These are phyloP conservation scores for Homalodisca vitripennis DNA, from an alignment of 1,140 invertebrate genomes.

Conservation along the genomic window DNA sequence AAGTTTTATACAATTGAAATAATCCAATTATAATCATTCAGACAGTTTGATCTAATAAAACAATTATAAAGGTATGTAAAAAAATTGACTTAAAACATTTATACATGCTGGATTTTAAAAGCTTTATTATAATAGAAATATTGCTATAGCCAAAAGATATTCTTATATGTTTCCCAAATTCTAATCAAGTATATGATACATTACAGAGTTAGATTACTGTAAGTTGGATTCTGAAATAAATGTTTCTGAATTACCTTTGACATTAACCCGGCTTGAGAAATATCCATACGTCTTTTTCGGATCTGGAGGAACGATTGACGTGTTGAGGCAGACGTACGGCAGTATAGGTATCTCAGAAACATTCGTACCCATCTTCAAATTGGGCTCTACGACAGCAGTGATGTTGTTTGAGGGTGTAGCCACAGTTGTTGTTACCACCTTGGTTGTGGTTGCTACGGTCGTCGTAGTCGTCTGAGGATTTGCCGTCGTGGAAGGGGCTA, in stretches of 20 bases:
- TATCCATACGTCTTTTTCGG: slow-evolving; percentile 70
- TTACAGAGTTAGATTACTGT: neutral
- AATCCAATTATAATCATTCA: no score
- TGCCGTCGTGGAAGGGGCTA: neutral
- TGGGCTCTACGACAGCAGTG: slow-evolving; percentile 49
- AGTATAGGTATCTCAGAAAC: slow-evolving; percentile 16
- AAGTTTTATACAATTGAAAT: no score
- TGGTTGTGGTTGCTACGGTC: slow-evolving; percentile 35
- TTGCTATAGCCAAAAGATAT: no score
- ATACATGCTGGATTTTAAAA: no score
- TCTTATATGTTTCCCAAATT: no score
- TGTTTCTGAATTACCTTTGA: slow-evolving; percentile 31
- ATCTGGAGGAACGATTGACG: slow-evolving; percentile 58
- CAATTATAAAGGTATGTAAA: no score
- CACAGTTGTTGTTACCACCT: slow-evolving; percentile 33
- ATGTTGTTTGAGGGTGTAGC: slow-evolving; percentile 31
- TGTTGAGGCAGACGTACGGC: slow-evolving; percentile 47
- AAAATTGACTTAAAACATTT: no score
- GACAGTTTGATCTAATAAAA: no score
- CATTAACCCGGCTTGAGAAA: slow-evolving; percentile 50
- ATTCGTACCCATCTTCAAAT: slow-evolving; percentile 46
- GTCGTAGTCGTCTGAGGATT: slow-evolving; percentile 38
- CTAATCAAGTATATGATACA: no score
- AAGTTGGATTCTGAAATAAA: neutral
- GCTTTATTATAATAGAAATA: no score